A percentile compares a stretch with the other conserved stretches of the same genome.
Evolutionary conservation across 2,113 vertebrate species (phyloP).

Genomic region (Pollimyrus isidori): DNA sequence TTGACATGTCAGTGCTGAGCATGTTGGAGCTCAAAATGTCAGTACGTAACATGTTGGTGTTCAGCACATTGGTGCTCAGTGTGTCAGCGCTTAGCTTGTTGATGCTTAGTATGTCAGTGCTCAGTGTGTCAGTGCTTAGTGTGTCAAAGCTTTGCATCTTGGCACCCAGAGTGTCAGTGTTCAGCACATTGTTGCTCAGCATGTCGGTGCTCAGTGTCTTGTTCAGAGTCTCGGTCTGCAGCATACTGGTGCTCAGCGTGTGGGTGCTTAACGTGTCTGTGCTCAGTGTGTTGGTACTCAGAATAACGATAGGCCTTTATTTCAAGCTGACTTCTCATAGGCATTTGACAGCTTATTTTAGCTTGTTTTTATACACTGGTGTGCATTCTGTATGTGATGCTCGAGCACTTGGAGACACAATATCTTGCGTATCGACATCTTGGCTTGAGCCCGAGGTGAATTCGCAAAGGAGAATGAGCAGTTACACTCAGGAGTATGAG

Average conservation of each 20-base stretch:
- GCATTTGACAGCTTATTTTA: not conserved
- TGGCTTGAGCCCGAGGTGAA: not conserved
- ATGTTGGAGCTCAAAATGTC: not conserved
- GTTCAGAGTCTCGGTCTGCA: not conserved
- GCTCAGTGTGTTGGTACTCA: not conserved
- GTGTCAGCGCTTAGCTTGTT: not conserved
- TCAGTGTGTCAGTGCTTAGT: not conserved
- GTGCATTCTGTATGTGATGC: not conserved
- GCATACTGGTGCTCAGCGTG: not conserved
- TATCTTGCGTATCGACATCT: not conserved
- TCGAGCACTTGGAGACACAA: no score
- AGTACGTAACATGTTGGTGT: not conserved
- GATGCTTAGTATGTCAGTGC: not conserved
- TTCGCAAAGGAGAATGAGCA: not conserved
- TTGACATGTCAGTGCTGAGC: not conserved
- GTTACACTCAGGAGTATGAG: no score
- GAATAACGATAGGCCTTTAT: no score
- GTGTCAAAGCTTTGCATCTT: no score
- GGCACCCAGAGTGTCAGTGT: no score
- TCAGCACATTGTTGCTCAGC: not conserved
- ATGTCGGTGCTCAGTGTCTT: not conserved
- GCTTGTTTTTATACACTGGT: not conserved
- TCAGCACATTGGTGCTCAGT: not conserved
- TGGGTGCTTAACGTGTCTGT: not conserved
- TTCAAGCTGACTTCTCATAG: not conserved